Base-by-base conservation (phyloP, 2,113 vertebrate species). In the Hippocampus guttulatus region DNA sequence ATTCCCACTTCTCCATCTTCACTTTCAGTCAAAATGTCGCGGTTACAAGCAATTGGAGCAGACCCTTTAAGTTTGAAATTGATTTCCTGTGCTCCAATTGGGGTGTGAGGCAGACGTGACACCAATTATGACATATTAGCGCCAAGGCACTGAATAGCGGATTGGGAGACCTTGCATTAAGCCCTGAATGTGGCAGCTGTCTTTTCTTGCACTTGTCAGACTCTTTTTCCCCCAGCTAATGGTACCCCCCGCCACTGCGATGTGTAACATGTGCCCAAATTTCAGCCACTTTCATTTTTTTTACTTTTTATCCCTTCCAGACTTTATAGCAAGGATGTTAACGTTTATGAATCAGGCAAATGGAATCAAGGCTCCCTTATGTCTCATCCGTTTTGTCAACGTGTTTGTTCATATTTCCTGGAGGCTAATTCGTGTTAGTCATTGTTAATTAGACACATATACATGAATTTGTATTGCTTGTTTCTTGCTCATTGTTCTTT, bases 121-220 rank as follows among this genome's bases (percentile, higher is more conserved):
- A 68, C 57, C 82, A 84, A 83, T 87, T 85, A 77, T 83, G 78
- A 84, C 62, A 84, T 74, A 68, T 85, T 75, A 88, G 6, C 64
- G 23, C 45, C 14, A 12, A 51, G 9, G 68, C 63, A 8, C 66
- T 76, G 12, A 16, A 69, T 74, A 75, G 73, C 67, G 54, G 57
- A 27, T 33, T 40, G 70, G 2, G 0, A 68, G 54, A 25, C 40
- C 5, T 70, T 6, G 7, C 60, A 14, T 43, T 68, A 1, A 38
- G 9, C 67, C 68, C 41, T 18, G 33, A 66, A 30, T 63, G 47
- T 67, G 30, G 69, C 77, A 69, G 68, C 20, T 1, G 21, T 65
- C 75, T 73, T 82, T 82, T 73, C 74, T 75, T 72, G 47, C 65
- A 76, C 70, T 51, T 80, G 80, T 83, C 76, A 75, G 68, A 73